Conservation (phyloP, 2,888 invertebrate genomes). For the Drosophila anomalipes region DNA sequence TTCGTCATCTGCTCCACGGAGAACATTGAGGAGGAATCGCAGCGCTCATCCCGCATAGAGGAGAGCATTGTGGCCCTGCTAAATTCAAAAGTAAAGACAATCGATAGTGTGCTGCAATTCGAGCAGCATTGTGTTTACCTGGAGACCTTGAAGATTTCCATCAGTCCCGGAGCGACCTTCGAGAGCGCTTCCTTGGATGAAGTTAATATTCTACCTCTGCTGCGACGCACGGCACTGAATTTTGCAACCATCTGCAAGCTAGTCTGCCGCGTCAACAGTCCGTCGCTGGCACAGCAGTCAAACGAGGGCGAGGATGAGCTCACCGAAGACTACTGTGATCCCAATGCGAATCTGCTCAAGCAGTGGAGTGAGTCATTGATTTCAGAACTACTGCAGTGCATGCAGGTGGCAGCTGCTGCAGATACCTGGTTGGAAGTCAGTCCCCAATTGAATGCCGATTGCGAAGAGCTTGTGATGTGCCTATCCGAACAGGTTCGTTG, state of each 20-base stretch:
- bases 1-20: slow-evolving; percentile 83
- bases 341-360: slow-evolving; percentile 79
- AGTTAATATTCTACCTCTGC: slow-evolving; percentile 44
- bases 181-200: slow-evolving; percentile 47
- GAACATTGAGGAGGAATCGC: slow-evolving; percentile 67
- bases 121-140: slow-evolving; percentile 72
- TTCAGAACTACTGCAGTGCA: slow-evolving; percentile 67
- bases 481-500: slow-evolving; percentile 72
- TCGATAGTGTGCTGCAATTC: slow-evolving; percentile 43
- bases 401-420: slow-evolving; percentile 72
- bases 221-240: slow-evolving; percentile 75
- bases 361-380: slow-evolving; percentile 80
- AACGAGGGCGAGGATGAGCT: slow-evolving; percentile 75
- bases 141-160: slow-evolving; percentile 66
- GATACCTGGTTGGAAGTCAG: slow-evolving; percentile 68
- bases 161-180: slow-evolving; percentile 58
- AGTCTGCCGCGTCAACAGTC: slow-evolving; percentile 67
- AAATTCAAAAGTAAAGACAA: slow-evolving; percentile 43
- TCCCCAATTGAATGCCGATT: slow-evolving; percentile 32
- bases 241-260: slow-evolving; percentile 77
- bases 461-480: slow-evolving; percentile 66
- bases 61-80: slow-evolving; percentile 58
- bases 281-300: slow-evolving; percentile 14
- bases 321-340: slow-evolving; percentile 82
- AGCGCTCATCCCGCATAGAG: slow-evolving; percentile 72